These are phyloP conservation scores for Grammomys surdaster DNA, from an alignment of 2,113 vertebrate genomes.

Conservation along the genomic window DNA sequence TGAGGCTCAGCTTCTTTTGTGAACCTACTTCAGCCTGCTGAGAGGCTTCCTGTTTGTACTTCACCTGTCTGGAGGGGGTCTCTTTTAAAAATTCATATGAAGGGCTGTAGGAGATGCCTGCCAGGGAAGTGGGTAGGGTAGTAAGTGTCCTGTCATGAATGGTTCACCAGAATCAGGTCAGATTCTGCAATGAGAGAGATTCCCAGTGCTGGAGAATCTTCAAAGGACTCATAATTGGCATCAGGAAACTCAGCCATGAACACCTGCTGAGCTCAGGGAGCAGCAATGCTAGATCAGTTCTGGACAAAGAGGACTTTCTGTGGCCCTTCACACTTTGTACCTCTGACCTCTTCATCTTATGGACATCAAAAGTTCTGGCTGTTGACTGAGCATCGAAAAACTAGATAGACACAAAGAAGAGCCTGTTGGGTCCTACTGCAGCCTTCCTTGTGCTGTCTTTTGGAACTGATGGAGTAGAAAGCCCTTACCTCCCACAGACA, in stretches of 20 bases:
- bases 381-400: background rate
- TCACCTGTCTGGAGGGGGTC: background rate
- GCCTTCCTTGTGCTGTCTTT: background rate
- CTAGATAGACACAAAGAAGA: background rate
- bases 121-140: background rate
- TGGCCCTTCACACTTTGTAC: background rate
- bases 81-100: background rate
- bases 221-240: background rate
- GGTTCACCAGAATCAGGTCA: constrained; percentile 21
- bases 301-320: background rate
- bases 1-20: background rate
- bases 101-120: background rate
- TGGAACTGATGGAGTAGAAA: background rate
- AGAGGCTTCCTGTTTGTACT: background rate
- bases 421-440: background rate
- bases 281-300: background rate
- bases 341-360: background rate
- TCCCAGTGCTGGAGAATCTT: background rate
- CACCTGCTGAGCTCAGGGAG: background rate
- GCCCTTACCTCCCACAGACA: background rate
- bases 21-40: background rate
- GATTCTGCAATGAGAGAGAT: background rate
- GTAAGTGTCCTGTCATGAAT: constrained; percentile 2
- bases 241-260: constrained; percentile 47
- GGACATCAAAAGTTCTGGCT: background rate